Evolutionary conservation across 2,797 vertebrate genomes (phyloP).

Genomic region (Trichosurus vulpecula): DNA sequence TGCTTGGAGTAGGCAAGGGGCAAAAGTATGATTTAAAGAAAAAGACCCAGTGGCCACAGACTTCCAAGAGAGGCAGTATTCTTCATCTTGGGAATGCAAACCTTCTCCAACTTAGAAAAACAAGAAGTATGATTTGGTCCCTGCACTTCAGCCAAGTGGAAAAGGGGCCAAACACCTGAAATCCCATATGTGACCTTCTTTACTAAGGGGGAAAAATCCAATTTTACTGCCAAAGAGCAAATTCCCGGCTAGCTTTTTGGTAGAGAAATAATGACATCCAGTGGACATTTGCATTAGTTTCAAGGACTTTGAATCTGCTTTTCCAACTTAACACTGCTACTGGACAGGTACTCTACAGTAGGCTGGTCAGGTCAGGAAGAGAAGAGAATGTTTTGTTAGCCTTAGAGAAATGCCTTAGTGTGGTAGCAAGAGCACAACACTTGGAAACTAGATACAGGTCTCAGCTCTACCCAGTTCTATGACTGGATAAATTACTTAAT

Average conservation of each 20-base stretch:
- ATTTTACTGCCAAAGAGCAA: constrained; percentile 67
- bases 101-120: constrained; percentile 74
- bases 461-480: background rate
- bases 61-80: constrained; percentile 22
- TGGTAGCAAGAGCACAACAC: background rate
- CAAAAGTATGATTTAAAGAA: background rate
- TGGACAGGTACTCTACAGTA: background rate
- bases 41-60: constrained; percentile 31
- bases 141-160: constrained; percentile 64
- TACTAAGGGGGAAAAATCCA: constrained; percentile 50
- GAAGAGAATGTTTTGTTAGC: background rate
- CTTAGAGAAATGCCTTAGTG: background rate
- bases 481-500: background rate
- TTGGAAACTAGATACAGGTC: background rate
- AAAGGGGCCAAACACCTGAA: constrained; percentile 77
- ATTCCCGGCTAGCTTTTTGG: constrained; percentile 61
- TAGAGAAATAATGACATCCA: constrained; percentile 86
- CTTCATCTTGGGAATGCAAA: constrained; percentile 11
- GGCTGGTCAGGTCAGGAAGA: background rate
- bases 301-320: constrained; percentile 21
- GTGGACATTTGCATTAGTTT: constrained; percentile 79
- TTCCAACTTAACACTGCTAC: background rate
- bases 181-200: constrained; percentile 51
- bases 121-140: constrained; percentile 63
- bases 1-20: background rate